A percentile compares a stretch with the other conserved stretches of the same genome.
Evolutionary conservation across 2,113 vertebrate genomes (phyloP).

Genomic region (Irena cyanogastra): DNA sequence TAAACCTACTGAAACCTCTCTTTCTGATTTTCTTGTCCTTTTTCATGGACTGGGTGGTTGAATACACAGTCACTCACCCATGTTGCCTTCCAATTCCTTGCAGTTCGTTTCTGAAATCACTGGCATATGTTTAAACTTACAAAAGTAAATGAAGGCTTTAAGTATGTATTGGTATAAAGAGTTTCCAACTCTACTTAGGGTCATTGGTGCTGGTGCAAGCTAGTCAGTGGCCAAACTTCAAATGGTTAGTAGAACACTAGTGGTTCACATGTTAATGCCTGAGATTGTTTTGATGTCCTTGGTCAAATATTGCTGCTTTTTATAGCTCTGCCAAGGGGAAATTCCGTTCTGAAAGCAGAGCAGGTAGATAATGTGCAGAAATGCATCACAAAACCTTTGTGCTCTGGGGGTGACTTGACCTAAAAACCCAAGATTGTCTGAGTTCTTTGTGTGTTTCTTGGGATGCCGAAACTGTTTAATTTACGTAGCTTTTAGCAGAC

Average conservation of each 20-base stretch:
- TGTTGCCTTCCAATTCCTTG: background rate
- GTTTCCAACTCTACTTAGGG: background rate
- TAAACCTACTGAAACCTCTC: background rate
- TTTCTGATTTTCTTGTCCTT: background rate
- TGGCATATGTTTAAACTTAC: background rate
- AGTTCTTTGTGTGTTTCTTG: background rate
- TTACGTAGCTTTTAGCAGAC: background rate
- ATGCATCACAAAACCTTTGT: background rate
- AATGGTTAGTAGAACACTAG: background rate
- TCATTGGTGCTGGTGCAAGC: background rate
- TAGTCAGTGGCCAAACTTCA: background rate
- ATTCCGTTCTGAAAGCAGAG: background rate
- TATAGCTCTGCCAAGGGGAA: background rate
- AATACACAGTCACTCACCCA: background rate
- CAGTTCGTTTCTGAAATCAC: constrained; percentile 39
- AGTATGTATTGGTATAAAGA: background rate
- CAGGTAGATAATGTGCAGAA: background rate
- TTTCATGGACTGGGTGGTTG: background rate
- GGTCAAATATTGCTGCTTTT: background rate
- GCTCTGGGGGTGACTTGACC: background rate
- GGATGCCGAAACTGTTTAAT: background rate
- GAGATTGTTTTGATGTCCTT: background rate
- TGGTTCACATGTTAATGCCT: background rate
- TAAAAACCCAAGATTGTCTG: background rate
- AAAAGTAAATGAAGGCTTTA: constrained; percentile 52